Percentiles rank a stretch among this genome's conserved stretches.
Evolutionary conservation across 2,797 vertebrate species (phyloP).

Genomic region (Vireo griseus): DNA sequence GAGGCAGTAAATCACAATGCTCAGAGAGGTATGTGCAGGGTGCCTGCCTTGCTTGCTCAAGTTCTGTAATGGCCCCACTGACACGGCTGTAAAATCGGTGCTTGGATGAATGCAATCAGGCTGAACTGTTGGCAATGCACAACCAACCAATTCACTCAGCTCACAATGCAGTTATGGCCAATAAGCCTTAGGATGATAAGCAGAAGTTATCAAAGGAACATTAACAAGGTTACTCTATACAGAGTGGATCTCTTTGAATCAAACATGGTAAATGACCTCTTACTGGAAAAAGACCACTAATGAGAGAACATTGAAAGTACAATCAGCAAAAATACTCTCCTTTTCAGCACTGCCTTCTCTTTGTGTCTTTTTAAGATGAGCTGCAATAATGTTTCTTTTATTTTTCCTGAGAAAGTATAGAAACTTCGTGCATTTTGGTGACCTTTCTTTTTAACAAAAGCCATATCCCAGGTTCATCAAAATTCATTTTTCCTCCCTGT

Average conservation of each 20-base stretch:
- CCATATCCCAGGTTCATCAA: background rate
- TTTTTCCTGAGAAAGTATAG: background rate
- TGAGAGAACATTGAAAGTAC: background rate
- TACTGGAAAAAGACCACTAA: background rate
- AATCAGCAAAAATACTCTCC: background rate
- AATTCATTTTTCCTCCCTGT: background rate
- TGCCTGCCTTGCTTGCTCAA: background rate
- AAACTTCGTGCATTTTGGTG: background rate
- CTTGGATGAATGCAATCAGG: conserved; percentile 1
- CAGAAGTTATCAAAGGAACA: conserved; percentile 21
- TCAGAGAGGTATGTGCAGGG: background rate
- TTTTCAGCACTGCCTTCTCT: background rate
- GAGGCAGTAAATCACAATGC: conserved; percentile 5
- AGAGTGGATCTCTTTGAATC: background rate
- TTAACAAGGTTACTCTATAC: background rate
- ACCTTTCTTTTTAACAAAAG: background rate
- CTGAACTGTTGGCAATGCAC: background rate
- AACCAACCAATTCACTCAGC: background rate
- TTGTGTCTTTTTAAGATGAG: background rate
- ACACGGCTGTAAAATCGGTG: conserved; percentile 31
- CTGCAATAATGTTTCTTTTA: background rate
- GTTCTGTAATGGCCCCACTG: conserved; percentile 14
- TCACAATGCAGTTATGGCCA: background rate
- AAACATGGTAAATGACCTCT: background rate
- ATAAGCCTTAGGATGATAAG: conserved; percentile 15